Base-by-base conservation (phyloP, 2,113 vertebrate species). In the Pelvicachromis taeniatus region DNA sequence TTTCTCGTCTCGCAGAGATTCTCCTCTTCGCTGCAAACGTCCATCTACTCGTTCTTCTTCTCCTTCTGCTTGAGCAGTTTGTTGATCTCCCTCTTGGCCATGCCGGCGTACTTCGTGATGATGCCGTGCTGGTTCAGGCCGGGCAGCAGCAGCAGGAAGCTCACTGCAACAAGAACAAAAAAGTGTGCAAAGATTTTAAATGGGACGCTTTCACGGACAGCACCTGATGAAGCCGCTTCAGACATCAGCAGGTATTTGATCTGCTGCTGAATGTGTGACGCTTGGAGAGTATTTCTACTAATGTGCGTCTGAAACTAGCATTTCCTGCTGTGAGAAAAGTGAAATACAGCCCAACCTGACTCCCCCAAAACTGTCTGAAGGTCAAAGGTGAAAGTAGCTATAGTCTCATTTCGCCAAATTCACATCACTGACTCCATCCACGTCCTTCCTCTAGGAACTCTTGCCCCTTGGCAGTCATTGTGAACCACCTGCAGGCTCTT, bases 31-130 rank as follows among this genome's bases (percentile, higher is more conserved):
- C 17, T 3, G 7, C 6, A 3, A 3, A 35, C 81, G 6, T 17
- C 0, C 40, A 0, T 86, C 96, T 96, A 99, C 87, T 99, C 97
- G 7, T 97, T 99, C 96, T 99, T 99, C 96, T 99, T 99, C 89
- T 99, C 99, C 94, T 99, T 99, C 91, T 99, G 97, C 95, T 99
- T 99, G 40, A 99, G 96, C 89, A 99, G 97, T 59, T 99, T 99
- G 96, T 99, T 99, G 87, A 99, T 96, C 96, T 99, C 98, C 78
- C 98, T 96, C 95, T 98, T 99, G 1, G 96, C 98, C 99, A 99
- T 99, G 93, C 96, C 95, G 35, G 96, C 90, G 70, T 99, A 99
- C 90, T 98, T 99, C 0, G 95, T 96, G 94, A 99, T 98, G 95
- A 99, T 92, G 23, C 98, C 97, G 3, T 98, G 97, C 87, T 99